These are phyloP conservation scores for Morus bassanus DNA, from an alignment of 2,797 vertebrate genomes.

Conservation along the genomic window DNA sequence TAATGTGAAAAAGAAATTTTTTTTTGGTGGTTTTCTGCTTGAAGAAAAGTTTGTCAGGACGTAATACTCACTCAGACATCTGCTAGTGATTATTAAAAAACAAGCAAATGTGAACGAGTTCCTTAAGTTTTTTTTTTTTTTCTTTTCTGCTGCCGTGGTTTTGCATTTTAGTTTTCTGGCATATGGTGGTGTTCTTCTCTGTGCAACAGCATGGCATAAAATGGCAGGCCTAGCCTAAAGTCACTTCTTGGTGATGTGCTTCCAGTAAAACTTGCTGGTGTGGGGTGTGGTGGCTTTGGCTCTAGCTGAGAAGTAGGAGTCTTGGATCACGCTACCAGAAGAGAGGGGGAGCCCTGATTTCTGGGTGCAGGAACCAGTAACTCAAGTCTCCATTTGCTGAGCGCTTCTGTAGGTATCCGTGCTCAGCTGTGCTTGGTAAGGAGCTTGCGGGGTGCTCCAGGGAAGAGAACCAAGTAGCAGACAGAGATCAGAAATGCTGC, in stretches of 20 bases:
- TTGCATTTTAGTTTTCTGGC: neutral
- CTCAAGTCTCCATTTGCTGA: neutral
- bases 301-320: neutral
- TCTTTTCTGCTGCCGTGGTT: neutral
- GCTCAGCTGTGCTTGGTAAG: neutral
- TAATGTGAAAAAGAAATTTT: neutral
- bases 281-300: neutral
- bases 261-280: neutral
- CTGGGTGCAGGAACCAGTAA: neutral
- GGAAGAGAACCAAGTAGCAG: neutral
- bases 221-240: neutral
- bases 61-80: neutral
- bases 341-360: neutral
- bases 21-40: neutral
- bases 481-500: neutral
- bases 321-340: neutral
- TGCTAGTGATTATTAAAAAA: neutral
- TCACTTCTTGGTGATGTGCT: neutral
- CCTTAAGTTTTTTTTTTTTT: neutral
- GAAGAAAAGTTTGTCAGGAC: neutral
- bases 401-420: neutral
- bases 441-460: rapidly evolving
- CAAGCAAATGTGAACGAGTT: neutral
- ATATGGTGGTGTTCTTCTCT: neutral
- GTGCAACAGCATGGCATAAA: neutral